phyloP scores from a whole-genome alignment of 2,797 vertebrate species.

The Champsocephalus gunnari region DNA sequence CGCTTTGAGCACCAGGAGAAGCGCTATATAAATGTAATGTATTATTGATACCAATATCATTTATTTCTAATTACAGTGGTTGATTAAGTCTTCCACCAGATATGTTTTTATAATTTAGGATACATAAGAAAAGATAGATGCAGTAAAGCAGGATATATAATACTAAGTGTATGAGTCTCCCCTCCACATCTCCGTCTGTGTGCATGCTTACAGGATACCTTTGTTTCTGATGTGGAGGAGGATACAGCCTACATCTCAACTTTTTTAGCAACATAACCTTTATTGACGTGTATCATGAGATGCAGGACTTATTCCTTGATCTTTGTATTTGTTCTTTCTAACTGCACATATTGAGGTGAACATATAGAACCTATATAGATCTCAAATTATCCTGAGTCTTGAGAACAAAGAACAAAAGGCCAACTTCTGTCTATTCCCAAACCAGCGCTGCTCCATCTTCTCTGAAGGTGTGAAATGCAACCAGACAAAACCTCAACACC shows the following conservation, averaged over 20 bases:
- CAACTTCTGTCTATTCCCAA: slow-evolving; percentile 65
- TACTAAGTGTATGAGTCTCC: slow-evolving; percentile 21
- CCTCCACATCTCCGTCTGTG: slow-evolving; percentile 20
- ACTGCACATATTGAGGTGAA: slow-evolving; percentile 54
- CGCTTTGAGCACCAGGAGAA: too few relatives aligned
- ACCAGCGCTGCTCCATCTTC: slow-evolving; percentile 48
- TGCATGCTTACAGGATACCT: slow-evolving; percentile 25
- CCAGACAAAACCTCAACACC: slow-evolving; percentile 73
- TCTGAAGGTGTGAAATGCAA: slow-evolving; percentile 72
- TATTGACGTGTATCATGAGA: slow-evolving; percentile 49
- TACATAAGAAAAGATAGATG: slow-evolving; percentile 11
- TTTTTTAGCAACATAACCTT: slow-evolving; percentile 60
- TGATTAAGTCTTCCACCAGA: not conserved
- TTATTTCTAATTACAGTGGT: not conserved
- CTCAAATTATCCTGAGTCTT: slow-evolving; percentile 61
- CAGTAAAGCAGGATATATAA: slow-evolving; percentile 3
- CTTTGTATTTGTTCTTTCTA: slow-evolving; percentile 42
- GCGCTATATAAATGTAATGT: too few relatives aligned
- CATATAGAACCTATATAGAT: slow-evolving; percentile 57
- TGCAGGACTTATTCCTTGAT: slow-evolving; percentile 34
- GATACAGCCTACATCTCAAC: slow-evolving; percentile 51
- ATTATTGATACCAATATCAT: not conserved
- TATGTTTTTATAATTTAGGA: not conserved
- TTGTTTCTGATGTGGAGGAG: slow-evolving; percentile 52
- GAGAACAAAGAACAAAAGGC: slow-evolving; percentile 57